Evolutionary conservation across 1,140 invertebrate genomes (phyloP).

Genomic region (Diorhabda sublineata): DNA sequence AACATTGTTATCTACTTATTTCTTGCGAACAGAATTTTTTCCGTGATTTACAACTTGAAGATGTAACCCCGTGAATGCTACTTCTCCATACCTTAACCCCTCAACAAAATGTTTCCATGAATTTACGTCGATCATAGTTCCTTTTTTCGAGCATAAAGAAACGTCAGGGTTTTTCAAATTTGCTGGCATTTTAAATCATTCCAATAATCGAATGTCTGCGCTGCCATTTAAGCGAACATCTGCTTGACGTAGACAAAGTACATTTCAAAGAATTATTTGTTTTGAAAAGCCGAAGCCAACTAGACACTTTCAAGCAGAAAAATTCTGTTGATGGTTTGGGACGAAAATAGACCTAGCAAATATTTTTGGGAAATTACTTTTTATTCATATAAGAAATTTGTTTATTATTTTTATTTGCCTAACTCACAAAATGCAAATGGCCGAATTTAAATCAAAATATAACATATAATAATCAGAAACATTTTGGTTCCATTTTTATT

Average conservation of each 20-base stretch:
- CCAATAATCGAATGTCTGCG: conserved; percentile 7
- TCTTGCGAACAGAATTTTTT: neutral
- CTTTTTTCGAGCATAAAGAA: neutral
- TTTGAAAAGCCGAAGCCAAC: neutral
- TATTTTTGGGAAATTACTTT: no score
- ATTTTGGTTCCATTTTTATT: no score
- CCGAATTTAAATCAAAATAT: no score
- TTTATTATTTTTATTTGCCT: no score
- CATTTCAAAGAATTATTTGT: conserved; percentile 3
- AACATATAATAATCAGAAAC: no score
- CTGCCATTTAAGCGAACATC: neutral
- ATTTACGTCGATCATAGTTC: neutral
- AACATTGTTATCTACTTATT: neutral
- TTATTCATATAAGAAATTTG: no score
- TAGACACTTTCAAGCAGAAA: neutral
- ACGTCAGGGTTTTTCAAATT: neutral
- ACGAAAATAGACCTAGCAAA: neutral
- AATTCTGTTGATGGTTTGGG: neutral
- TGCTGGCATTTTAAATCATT: neutral
- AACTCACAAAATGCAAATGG: no score
- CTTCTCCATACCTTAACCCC: neutral
- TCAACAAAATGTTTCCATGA: neutral
- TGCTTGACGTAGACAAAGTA: neutral
- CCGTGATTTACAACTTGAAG: neutral
- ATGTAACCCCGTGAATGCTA: neutral